Percentiles rank a stretch among this genome's conserved stretches.
Evolutionary conservation across 2,888 invertebrate genomes (phyloP).

Genomic region (Deilephila porcellus): DNA sequence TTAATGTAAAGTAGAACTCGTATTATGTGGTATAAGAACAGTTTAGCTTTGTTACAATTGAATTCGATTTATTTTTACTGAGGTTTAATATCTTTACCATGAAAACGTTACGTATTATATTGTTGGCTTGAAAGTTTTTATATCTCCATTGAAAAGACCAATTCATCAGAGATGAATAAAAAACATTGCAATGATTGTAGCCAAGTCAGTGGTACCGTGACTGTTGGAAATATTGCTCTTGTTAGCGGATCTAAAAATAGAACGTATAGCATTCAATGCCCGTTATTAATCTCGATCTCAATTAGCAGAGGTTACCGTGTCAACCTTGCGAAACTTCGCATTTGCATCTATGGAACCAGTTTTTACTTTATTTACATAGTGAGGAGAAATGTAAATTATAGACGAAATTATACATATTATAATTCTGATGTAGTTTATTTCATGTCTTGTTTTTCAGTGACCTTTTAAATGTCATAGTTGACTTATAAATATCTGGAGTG

Average conservation of each 20-base stretch:
- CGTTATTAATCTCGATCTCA: conserved; percentile 22
- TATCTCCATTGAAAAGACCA: background rate
- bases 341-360: background rate
- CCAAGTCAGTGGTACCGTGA: conserved; percentile 12
- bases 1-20: background rate
- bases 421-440: too few species aligned
- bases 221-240: conserved; percentile 15
- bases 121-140: conserved; percentile 4
- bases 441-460: too few species aligned
- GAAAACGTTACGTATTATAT: background rate
- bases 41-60: background rate
- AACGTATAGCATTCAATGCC: conserved; percentile 7
- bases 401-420: too few species aligned
- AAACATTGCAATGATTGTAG: background rate
- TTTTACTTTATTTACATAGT: background rate
- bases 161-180: conserved; percentile 5
- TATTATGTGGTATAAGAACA: background rate
- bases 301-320: conserved; percentile 25
- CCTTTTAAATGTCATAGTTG: too few species aligned
- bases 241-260: conserved; percentile 22
- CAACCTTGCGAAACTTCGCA: conserved; percentile 16
- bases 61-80: background rate
- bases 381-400: too few species aligned
- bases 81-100: background rate
- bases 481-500: too few species aligned